phyloP scores from a whole-genome alignment of 2,888 invertebrate genomes.

The Pteria penguin region DNA sequence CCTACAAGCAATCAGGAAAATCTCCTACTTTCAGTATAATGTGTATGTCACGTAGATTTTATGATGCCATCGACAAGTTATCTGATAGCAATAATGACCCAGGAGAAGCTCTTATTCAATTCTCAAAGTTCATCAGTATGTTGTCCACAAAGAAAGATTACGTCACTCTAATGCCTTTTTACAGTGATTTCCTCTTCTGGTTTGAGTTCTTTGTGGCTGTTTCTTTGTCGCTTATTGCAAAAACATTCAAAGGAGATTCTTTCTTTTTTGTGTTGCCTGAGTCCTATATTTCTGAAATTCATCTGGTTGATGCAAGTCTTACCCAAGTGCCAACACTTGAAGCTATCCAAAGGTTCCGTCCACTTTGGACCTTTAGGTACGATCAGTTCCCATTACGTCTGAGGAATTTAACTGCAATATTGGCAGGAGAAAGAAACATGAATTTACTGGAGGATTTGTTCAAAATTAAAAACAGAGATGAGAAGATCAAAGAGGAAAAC shows the following conservation, averaged over 20 bases:
- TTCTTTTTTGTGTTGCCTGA: slow-evolving; percentile 53
- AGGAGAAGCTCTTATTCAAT: slow-evolving; percentile 56
- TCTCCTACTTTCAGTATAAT: no score
- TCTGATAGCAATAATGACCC: slow-evolving; percentile 45
- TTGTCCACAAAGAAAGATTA: slow-evolving; percentile 34
- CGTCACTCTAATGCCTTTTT: slow-evolving; percentile 50
- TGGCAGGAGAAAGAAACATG: slow-evolving; percentile 43
- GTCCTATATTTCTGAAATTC: slow-evolving; percentile 48
- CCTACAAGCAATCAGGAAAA: no score
- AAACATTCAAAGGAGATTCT: slow-evolving; percentile 24
- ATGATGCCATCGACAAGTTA: slow-evolving; percentile 47
- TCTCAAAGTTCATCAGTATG: slow-evolving; percentile 59
- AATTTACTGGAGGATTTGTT: slow-evolving; percentile 42
- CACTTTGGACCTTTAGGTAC: background rate
- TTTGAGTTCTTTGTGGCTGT: slow-evolving; percentile 58
- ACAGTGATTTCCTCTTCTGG: slow-evolving; percentile 61
- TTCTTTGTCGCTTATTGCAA: slow-evolving; percentile 54
- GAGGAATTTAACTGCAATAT: slow-evolving; percentile 39
- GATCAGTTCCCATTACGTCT: slow-evolving; percentile 41
- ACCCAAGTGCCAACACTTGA: slow-evolving; percentile 38
- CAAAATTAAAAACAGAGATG: background rate
- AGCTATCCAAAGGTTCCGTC: slow-evolving; percentile 41
- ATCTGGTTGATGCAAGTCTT: slow-evolving; percentile 55
- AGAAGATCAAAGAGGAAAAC: slow-evolving; percentile 6
- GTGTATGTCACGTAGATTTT: slow-evolving; percentile 51